Evolutionary conservation across 1,140 invertebrate species (phyloP), one percentile per base, ranked within the genome.

Genomic region (Antheraea pernyi): DNA sequence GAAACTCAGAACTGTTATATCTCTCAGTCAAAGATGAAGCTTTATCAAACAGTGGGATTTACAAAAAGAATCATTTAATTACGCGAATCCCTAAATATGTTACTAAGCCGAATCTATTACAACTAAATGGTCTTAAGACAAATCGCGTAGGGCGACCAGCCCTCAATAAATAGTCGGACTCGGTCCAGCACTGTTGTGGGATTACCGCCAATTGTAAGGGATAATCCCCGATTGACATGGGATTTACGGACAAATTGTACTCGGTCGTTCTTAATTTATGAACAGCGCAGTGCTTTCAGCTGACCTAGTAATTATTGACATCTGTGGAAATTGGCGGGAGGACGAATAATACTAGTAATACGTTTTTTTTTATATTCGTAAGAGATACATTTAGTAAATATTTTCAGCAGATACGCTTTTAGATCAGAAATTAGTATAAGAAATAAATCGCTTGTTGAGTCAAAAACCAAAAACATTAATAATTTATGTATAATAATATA

Each of bases 201-300:
- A 78, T 78, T 78, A 75, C 69, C 37, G 37, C 60, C 76, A 70
- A 77, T 78, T 73, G 73, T 70, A 42, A 22, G 60, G 67, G 72
- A 74, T 81, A 81, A 81, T 78, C 74, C 79, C 53, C 79, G 71
- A 81, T 81, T 65, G 79, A 81, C 79, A 77, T 65, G 74, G 79
- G 79, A 81, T 81, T 81, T 77, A 7, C 6, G 68, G 76, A 69
- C 76, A 76, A 76, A 78, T 77, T 73, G 75, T 65, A 61, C 65
- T 36, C 37, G 66, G 36, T 58, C 48, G 65, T 13, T 30, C 30
- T 58, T 19, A 58, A 66, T 30, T 70, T 61, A n/a, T 19, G n/a
- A 18, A 66, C 71, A 61, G 7, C 22, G 19, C 19, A 10, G 11
- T 19, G 60, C 46, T 53, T 53, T 53, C 46, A 53, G 13, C 11